phyloP scores from a whole-genome alignment of 2,113 vertebrate species.

The Actenoides lindsayi region DNA sequence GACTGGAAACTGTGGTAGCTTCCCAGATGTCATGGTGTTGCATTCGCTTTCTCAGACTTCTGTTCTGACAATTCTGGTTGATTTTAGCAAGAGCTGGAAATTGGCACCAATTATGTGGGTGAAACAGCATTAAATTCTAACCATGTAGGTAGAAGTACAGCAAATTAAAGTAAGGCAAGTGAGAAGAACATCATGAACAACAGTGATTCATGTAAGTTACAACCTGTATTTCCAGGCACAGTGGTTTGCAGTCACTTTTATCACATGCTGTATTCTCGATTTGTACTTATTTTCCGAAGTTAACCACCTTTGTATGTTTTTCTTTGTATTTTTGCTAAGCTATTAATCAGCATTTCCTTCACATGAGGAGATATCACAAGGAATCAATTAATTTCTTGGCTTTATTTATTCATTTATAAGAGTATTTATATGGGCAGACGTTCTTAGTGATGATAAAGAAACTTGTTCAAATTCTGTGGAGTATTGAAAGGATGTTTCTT shows the following conservation, averaged over 20 bases:
- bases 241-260: background rate
- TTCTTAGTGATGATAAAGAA: background rate
- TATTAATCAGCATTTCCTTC: background rate
- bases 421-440: background rate
- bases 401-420: background rate
- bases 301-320: background rate
- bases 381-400: background rate
- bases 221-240: background rate
- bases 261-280: background rate
- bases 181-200: background rate
- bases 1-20: background rate
- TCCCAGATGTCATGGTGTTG: background rate
- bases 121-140: background rate
- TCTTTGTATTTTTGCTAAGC: background rate
- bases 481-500: background rate
- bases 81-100: background rate
- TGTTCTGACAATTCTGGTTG: background rate
- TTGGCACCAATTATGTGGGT: accelerated
- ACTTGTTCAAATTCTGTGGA: background rate
- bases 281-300: background rate
- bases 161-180: background rate
- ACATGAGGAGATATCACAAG: background rate
- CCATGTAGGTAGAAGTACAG: background rate
- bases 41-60: background rate
- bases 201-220: background rate